A percentile compares a stretch with the other conserved stretches of the same genome.
Conservation (phyloP, 2,113 vertebrate genomes). For the Daboia siamensis region DNA sequence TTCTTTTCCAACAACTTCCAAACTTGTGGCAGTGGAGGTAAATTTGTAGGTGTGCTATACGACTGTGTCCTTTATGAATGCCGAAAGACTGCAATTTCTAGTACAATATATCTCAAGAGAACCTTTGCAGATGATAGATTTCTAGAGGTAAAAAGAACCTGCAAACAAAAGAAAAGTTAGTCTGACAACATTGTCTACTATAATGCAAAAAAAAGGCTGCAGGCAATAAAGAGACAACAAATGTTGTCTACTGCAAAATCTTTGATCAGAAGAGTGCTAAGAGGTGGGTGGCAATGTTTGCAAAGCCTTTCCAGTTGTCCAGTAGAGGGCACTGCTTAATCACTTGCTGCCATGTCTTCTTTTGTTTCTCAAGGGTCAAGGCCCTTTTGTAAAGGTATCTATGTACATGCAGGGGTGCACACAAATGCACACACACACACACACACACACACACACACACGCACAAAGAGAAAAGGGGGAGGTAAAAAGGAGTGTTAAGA, state of each 20-base stretch:
- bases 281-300: neutral
- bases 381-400: neutral
- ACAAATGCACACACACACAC: neutral
- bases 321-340: slow-evolving; percentile 3
- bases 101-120: too few relatives aligned
- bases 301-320: neutral
- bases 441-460: neutral
- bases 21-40: neutral
- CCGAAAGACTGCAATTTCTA: neutral
- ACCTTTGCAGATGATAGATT: neutral
- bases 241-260: neutral
- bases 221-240: neutral
- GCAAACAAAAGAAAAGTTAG: neutral
- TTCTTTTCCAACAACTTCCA: neutral
- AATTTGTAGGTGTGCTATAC: neutral
- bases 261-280: neutral
- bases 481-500: neutral
- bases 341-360: neutral
- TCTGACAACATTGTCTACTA: neutral
- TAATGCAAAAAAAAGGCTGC: neutral
- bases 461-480: neutral
- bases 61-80: neutral
- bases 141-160: neutral
- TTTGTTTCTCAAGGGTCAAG: neutral
- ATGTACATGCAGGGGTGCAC: neutral